phyloP scores from a whole-genome alignment of 1,140 invertebrate species.

The Hestina assimilis region DNA sequence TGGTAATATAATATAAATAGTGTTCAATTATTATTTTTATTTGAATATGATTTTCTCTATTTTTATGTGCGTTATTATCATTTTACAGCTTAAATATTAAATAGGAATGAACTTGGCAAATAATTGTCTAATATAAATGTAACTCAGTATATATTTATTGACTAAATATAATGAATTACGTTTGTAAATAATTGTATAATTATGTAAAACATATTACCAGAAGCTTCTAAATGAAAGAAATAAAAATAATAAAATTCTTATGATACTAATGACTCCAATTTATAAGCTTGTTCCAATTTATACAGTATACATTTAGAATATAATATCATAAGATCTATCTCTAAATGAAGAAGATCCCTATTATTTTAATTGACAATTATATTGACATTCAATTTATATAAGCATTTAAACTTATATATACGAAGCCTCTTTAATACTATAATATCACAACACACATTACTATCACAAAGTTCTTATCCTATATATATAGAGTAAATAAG shows the following conservation, averaged over 20 bases:
- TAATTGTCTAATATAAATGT: slow-evolving; percentile 12
- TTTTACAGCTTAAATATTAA: background rate
- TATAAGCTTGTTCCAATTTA: too few relatives aligned
- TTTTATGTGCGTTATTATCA: too few relatives aligned
- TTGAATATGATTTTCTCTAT: too few relatives aligned
- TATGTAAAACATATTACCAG: too few relatives aligned
- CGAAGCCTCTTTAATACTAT: slow-evolving; percentile 21
- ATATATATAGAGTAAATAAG: background rate
- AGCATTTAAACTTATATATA: slow-evolving; percentile 21
- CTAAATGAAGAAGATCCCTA: too few relatives aligned
- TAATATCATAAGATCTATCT: too few relatives aligned
- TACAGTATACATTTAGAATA: too few relatives aligned
- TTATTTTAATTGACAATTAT: background rate
- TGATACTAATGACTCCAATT: too few relatives aligned
- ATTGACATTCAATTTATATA: slow-evolving; percentile 23
- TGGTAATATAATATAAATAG: too few relatives aligned
- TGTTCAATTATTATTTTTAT: too few relatives aligned
- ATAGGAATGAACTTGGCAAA: slow-evolving; percentile 40
- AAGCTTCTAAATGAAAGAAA: too few relatives aligned
- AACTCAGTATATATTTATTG: slow-evolving; percentile 37
- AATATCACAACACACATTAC: slow-evolving; percentile 46
- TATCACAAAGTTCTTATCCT: slow-evolving; percentile 39
- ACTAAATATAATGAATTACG: slow-evolving; percentile 39
- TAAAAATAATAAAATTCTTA: too few relatives aligned
- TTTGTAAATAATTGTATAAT: background rate